Evolutionary conservation across 2,797 vertebrate species (phyloP).

Genomic region (Meriones psammophilus): DNA sequence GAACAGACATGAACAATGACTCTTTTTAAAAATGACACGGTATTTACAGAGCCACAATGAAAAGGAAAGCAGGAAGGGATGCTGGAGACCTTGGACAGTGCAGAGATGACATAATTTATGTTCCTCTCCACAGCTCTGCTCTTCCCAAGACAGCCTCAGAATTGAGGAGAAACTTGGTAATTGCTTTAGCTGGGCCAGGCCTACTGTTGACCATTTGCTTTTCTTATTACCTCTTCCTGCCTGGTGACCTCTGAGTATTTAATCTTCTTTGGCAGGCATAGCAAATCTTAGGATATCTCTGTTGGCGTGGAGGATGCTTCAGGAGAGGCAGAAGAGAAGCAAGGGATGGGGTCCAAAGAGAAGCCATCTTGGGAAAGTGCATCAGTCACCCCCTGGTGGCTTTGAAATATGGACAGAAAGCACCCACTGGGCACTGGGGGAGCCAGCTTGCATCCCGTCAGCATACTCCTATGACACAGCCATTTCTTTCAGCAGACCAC

Average conservation of each 20-base stretch:
- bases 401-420: not conserved
- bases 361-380: not conserved
- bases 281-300: slow-evolving; percentile 25
- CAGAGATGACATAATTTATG: slow-evolving; percentile 55
- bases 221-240: slow-evolving; percentile 10
- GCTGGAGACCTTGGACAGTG: not conserved
- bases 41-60: not conserved
- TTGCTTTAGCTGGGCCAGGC: not conserved
- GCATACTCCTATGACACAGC: not conserved
- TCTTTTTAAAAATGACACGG: slow-evolving; percentile 52
- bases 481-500: not conserved
- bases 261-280: slow-evolving; percentile 26
- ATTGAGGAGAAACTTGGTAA: slow-evolving; percentile 49
- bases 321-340: not conserved
- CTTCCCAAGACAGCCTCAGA: not conserved
- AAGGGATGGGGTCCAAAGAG: not conserved
- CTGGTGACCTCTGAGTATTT: not conserved
- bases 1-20: not conserved
- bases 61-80: slow-evolving; percentile 47
- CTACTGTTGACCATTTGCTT: not conserved
- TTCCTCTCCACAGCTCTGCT: not conserved
- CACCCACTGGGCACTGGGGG: rapidly evolving
- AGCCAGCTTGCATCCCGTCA: not conserved
- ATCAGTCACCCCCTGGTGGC: not conserved
- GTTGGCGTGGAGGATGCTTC: not conserved